Percentiles rank a stretch among this genome's conserved stretches.
phyloP scores from a whole-genome alignment of 2,113 vertebrate species.

The Dolichallabes microphthalmus region DNA sequence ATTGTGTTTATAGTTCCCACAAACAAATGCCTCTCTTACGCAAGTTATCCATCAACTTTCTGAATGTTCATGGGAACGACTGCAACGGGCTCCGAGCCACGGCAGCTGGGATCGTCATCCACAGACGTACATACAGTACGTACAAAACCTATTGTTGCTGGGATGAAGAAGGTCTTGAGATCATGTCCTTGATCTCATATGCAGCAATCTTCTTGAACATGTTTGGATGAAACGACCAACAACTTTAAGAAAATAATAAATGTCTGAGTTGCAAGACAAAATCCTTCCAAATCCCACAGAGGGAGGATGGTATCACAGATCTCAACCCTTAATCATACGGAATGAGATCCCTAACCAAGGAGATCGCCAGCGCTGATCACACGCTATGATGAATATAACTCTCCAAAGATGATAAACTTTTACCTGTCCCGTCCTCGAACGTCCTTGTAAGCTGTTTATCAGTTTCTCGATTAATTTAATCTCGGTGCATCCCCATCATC shows the following conservation, averaged over 20 bases:
- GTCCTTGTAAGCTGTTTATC: slow-evolving; percentile 27
- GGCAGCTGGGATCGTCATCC: no score
- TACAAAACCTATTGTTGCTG: neutral
- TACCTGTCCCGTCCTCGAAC: neutral
- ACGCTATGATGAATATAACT: neutral
- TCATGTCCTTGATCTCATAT: neutral
- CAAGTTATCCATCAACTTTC: no score
- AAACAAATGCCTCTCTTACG: no score
- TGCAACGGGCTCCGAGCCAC: no score
- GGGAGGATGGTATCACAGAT: neutral
- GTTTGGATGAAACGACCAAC: neutral
- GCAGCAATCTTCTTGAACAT: neutral
- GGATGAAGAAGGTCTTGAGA: neutral
- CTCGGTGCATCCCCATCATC: neutral
- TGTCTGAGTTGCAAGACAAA: neutral
- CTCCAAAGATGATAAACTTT: neutral
- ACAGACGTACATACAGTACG: no score
- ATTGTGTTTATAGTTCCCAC: no score
- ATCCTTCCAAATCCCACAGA: neutral
- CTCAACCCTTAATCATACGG: slow-evolving; percentile 14
- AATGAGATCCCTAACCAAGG: neutral
- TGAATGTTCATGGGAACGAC: no score
- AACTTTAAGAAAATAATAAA: neutral
- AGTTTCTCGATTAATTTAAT: slow-evolving; percentile 9
- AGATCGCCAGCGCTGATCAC: slow-evolving; percentile 1